Conservation (phyloP, 2,113 vertebrate genomes). For the Oreochromis spilurus region DNA sequence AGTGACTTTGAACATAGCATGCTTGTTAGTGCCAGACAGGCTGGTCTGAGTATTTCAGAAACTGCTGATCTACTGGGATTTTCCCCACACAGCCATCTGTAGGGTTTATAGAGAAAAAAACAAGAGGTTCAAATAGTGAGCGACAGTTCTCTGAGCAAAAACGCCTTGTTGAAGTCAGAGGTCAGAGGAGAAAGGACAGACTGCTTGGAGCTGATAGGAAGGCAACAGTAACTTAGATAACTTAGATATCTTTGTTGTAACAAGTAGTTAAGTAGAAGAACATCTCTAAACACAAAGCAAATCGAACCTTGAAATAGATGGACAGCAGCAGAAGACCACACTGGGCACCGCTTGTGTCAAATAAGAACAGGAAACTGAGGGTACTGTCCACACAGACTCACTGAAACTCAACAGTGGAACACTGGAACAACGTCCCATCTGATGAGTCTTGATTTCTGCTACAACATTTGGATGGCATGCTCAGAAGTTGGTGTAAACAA, state of each 20-base stretch:
- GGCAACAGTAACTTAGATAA: not conserved
- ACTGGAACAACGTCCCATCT: not conserved
- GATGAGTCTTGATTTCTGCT: not conserved
- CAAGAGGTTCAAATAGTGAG: not conserved
- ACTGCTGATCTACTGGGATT: not conserved
- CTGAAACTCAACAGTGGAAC: not conserved
- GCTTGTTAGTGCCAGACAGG: not conserved
- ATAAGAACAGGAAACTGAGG: not conserved
- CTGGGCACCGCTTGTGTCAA: not conserved
- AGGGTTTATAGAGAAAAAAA: not conserved
- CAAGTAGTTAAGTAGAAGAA: no score
- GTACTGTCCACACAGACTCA: not conserved
- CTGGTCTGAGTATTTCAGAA: not conserved
- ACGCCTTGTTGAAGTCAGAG: not conserved
- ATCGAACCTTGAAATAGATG: not conserved
- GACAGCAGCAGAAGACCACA: not conserved
- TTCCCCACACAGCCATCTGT: not conserved
- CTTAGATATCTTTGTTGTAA: no score
- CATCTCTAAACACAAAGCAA: not conserved
- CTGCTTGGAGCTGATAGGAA: not conserved
- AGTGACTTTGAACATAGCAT: not conserved
- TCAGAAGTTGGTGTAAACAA: not conserved
- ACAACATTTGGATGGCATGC: not conserved
- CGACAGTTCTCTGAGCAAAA: not conserved
- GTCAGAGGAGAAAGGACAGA: not conserved